phyloP scores from a whole-genome alignment of 1,140 invertebrate genomes.

The Venturia canescens region DNA sequence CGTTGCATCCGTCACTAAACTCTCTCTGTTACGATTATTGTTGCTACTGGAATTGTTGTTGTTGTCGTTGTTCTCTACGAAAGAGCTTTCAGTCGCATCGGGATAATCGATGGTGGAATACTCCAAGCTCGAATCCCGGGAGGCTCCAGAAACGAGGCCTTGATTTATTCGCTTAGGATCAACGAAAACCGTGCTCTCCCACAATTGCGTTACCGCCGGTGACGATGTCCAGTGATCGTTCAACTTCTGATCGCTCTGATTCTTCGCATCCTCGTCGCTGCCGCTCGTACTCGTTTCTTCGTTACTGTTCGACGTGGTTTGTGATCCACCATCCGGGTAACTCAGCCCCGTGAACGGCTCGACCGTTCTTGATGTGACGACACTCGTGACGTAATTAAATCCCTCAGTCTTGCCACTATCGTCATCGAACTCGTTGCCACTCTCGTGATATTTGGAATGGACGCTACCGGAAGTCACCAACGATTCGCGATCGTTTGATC shows the following conservation, averaged over 20 bases:
- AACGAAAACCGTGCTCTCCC: constrained; percentile 82
- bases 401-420: constrained; percentile 6
- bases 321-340: background rate
- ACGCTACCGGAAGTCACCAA: constrained; percentile 65
- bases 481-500: constrained; percentile 56
- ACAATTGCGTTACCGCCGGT: constrained; percentile 77
- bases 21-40: constrained; percentile 17
- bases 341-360: constrained; percentile 24
- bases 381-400: constrained; percentile 6
- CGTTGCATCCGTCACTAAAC: constrained; percentile 55
- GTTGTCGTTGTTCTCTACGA: background rate
- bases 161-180: constrained; percentile 85
- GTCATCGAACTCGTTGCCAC: constrained; percentile 53
- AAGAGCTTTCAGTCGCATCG: constrained; percentile 14
- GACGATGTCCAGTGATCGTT: constrained; percentile 78
- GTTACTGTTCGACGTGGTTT: constrained; percentile 39
- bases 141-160: constrained; percentile 76
- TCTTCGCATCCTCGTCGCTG: constrained; percentile 7
- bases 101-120: constrained; percentile 36
- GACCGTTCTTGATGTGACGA: constrained; percentile 37
- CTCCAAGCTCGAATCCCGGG: constrained; percentile 44
- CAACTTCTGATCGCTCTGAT: constrained; percentile 35
- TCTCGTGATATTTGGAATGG: constrained; percentile 63
- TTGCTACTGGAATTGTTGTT: background rate
- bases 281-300: background rate